Conservation (phyloP, 2,888 invertebrate species). For the Glaucopsyche alexis region DNA sequence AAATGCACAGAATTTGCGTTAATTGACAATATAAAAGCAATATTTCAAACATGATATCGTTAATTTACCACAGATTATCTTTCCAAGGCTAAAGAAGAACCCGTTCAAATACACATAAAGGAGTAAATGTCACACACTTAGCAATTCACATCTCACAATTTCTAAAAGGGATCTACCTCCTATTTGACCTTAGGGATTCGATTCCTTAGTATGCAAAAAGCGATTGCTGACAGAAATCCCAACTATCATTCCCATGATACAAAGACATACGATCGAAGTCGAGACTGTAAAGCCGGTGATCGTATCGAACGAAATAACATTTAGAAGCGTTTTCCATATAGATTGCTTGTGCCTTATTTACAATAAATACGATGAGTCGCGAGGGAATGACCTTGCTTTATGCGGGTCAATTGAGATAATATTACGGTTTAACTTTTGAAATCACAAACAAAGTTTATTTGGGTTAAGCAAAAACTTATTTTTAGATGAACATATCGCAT, state of each 20-base stretch:
- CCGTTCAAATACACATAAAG: not conserved
- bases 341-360: slow-evolving; percentile 59
- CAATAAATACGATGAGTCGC: slow-evolving; percentile 56
- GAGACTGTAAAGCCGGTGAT: slow-evolving; percentile 45
- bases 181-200: slow-evolving; percentile 36
- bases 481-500: not conserved
- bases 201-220: slow-evolving; percentile 39
- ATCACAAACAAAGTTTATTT: not conserved
- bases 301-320: slow-evolving; percentile 57
- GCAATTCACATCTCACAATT: slow-evolving; percentile 12
- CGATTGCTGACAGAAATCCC: slow-evolving; percentile 40
- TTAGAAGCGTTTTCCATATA: slow-evolving; percentile 64
- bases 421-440: not conserved
- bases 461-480: not conserved
- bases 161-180: slow-evolving; percentile 31
- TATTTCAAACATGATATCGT: too few species aligned
- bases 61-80: too few species aligned
- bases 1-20: too few species aligned
- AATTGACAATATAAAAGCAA: too few species aligned
- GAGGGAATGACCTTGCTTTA: slow-evolving; percentile 53
- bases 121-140: not conserved
- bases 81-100: too few species aligned
- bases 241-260: slow-evolving; percentile 40
- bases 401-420: slow-evolving; percentile 44
- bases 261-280: slow-evolving; percentile 36